phyloP scores from a whole-genome alignment of 2,113 vertebrate genomes.

The Psittacula cyanocephala region DNA sequence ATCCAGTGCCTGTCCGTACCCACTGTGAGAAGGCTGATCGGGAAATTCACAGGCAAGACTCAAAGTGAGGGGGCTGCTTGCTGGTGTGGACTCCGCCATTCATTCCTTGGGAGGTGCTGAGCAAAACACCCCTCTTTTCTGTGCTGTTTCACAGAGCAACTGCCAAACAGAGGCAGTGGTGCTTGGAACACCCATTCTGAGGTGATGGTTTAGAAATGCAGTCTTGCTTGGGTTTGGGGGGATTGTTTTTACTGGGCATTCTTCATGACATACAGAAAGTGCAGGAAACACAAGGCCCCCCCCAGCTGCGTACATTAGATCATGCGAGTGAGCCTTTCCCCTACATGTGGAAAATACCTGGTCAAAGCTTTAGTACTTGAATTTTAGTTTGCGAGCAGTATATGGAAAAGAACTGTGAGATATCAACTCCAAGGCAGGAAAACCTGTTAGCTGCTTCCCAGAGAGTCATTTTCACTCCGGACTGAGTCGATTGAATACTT shows the following conservation, averaged over 20 bases:
- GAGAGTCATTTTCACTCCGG: not conserved
- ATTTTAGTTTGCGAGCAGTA: not conserved
- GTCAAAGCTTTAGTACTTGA: not conserved
- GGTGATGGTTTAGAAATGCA: not conserved
- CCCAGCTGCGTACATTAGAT: not conserved
- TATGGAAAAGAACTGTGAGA: not conserved
- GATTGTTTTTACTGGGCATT: not conserved
- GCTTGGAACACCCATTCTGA: not conserved
- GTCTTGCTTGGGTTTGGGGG: not conserved
- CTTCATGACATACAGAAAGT: not conserved
- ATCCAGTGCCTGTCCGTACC: not conserved
- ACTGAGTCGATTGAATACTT: not conserved
- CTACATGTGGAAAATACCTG: not conserved
- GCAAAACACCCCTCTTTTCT: not conserved
- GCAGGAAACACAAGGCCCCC: not conserved
- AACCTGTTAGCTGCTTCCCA: not conserved
- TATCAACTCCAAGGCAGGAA: not conserved
- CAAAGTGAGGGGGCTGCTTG: not conserved
- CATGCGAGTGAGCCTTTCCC: not conserved
- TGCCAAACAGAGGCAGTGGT: not conserved
- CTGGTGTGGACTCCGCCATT: not conserved
- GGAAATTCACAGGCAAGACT: not conserved
- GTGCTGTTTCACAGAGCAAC: not conserved
- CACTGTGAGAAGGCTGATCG: not conserved
- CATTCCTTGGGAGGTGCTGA: not conserved